Evolutionary conservation across 1,140 invertebrate genomes (phyloP).

Genomic region (Micrasema minimum): DNA sequence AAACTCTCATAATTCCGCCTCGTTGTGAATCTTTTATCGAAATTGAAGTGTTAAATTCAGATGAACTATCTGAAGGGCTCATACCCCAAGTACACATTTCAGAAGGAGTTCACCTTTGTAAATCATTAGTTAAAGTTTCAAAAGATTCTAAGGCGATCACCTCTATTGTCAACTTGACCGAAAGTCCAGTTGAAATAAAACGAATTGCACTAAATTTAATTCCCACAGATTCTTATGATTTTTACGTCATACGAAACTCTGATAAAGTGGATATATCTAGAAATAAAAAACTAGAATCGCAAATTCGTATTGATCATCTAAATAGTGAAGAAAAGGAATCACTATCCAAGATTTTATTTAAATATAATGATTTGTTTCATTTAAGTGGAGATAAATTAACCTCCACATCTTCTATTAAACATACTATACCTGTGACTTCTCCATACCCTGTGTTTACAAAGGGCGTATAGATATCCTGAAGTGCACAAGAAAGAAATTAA

Average conservation of each 20-base stretch:
- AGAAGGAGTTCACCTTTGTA: too few species aligned
- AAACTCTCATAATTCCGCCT: too few species aligned
- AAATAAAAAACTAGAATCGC: not conserved
- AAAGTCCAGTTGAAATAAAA: not conserved
- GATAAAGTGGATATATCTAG: not conserved
- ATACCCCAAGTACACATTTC: too few species aligned
- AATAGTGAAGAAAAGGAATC: not conserved
- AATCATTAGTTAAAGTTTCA: not conserved
- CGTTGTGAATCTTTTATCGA: too few species aligned
- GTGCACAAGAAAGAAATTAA: slow-evolving; percentile 59
- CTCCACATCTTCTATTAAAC: not conserved
- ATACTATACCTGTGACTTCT: not conserved
- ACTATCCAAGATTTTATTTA: not conserved
- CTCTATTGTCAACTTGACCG: not conserved
- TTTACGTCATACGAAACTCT: slow-evolving; percentile 1
- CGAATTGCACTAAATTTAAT: not conserved
- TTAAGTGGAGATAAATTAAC: not conserved
- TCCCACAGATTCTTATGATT: not conserved
- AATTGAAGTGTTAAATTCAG: too few species aligned
- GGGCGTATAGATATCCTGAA: slow-evolving; percentile 57
- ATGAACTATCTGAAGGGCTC: too few species aligned
- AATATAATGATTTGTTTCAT: not conserved
- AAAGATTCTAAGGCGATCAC: not conserved
- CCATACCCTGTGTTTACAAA: slow-evolving; percentile 42
- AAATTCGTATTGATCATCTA: not conserved